phyloP scores from a whole-genome alignment of 35 echinoderm and acorn worm species.

The Patiria miniata region DNA sequence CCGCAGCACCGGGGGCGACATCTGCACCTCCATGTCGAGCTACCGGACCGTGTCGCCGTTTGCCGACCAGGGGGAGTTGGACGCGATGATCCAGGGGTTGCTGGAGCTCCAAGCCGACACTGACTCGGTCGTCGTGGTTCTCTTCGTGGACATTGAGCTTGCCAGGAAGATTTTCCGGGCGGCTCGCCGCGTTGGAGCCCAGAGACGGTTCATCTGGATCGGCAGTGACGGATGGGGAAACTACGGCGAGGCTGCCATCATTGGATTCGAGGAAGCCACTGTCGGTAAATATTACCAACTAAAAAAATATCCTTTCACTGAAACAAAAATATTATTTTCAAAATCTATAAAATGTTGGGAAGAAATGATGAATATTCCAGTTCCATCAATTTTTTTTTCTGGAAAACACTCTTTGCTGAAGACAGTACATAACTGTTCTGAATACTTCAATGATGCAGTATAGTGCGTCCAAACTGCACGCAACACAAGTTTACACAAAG shows the following conservation, averaged over 20 bases:
- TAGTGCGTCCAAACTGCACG: too few relatives aligned
- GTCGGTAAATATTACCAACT: constrained; percentile 59
- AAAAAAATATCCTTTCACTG: neutral
- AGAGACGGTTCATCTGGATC: constrained; percentile 64
- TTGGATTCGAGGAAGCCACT: constrained; percentile 70
- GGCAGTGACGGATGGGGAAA: constrained; percentile 84
- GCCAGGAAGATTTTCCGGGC: constrained; percentile 52
- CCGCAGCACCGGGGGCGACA: constrained; percentile 17
- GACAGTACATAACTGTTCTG: too few relatives aligned
- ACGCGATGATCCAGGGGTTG: constrained; percentile 43
- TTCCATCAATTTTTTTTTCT: too few relatives aligned
- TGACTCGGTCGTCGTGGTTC: constrained; percentile 48
- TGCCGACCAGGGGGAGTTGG: neutral
- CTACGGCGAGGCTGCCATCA: constrained; percentile 58
- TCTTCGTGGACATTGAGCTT: constrained; percentile 63
- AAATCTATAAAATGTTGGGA: neutral
- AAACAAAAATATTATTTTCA: neutral
- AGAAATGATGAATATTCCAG: too few relatives aligned
- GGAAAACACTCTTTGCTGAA: too few relatives aligned
- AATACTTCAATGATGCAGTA: too few relatives aligned
- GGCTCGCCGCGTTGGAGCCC: constrained; percentile 7
- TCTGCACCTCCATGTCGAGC: constrained; percentile 56
- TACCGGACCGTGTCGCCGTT: constrained; percentile 20
- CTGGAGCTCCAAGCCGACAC: constrained; percentile 39
- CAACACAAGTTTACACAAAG: too few relatives aligned